A percentile compares a stretch with the other conserved stretches of the same genome.
These are phyloP conservation scores for Leptinotarsa rubiginosa DNA, from an alignment of 2,888 invertebrate species.

Conservation along the genomic window DNA sequence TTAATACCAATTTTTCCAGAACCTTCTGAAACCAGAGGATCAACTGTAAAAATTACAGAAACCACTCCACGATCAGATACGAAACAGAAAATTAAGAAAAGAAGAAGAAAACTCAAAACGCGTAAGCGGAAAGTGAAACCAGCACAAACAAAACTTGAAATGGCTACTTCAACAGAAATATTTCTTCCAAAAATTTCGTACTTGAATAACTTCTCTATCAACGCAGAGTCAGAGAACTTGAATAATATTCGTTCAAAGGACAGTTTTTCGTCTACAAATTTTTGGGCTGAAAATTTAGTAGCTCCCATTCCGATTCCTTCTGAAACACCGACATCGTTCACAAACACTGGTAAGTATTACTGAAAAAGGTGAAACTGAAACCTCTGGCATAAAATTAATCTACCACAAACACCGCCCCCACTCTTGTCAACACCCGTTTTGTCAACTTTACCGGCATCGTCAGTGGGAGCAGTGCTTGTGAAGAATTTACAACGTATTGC, in stretches of 20 bases:
- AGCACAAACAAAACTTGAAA: not conserved
- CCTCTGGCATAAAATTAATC: too few species aligned
- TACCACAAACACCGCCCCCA: too few species aligned
- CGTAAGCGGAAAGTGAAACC: not conserved
- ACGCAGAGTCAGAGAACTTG: not conserved
- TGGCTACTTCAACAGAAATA: not conserved
- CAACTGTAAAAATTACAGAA: not conserved
- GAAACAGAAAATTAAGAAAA: not conserved
- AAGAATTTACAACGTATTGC: not conserved
- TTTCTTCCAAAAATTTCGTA: not conserved
- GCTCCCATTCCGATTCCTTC: constrained; percentile 17
- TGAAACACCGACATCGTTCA: not conserved
- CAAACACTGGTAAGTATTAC: not conserved
- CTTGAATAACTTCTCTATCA: not conserved
- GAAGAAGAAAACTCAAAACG: not conserved
- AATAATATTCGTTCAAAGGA: not conserved
- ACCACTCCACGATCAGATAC: not conserved
- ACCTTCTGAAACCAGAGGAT: not conserved
- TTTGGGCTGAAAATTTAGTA: constrained; percentile 23
- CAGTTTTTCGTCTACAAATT: not conserved
- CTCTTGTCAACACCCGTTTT: too few species aligned
- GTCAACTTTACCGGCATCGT: too few species aligned
- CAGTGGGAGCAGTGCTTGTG: not conserved
- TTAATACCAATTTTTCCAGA: not conserved
- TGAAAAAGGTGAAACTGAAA: not conserved